Conservation (phyloP, 2,113 vertebrate genomes). For the Accipiter cooperii region DNA sequence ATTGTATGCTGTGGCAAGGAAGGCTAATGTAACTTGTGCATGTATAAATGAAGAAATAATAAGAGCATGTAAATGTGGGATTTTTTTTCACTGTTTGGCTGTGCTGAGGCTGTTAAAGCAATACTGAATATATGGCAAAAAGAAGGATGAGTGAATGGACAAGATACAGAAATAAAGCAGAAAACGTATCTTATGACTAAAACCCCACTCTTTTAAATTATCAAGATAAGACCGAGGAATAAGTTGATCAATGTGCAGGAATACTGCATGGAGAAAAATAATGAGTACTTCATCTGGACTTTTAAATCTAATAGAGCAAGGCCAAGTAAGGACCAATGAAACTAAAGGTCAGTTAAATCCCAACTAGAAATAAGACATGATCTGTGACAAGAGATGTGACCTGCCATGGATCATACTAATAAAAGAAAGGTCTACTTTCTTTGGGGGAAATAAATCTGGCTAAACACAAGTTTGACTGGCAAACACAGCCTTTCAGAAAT, state of each 20-base stretch:
- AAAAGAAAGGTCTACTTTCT: not conserved
- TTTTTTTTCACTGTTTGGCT: not conserved
- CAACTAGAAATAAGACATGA: not conserved
- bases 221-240: not conserved
- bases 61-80: not conserved
- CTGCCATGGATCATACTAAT: not conserved
- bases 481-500: not conserved
- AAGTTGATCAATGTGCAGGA: slow-evolving; percentile 3
- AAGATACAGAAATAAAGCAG: not conserved
- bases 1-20: not conserved
- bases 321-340: not conserved
- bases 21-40: not conserved
- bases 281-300: not conserved
- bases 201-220: not conserved
- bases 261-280: not conserved
- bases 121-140: not conserved
- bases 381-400: not conserved
- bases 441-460: not conserved
- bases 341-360: slow-evolving; percentile 21
- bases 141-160: not conserved
- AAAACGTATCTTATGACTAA: not conserved
- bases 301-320: not conserved
- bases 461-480: not conserved
- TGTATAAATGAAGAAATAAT: not conserved
- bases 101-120: not conserved